These are phyloP conservation scores for Pogonophryne albipinna DNA, from an alignment of 2,797 vertebrate species.

Conservation along the genomic window DNA sequence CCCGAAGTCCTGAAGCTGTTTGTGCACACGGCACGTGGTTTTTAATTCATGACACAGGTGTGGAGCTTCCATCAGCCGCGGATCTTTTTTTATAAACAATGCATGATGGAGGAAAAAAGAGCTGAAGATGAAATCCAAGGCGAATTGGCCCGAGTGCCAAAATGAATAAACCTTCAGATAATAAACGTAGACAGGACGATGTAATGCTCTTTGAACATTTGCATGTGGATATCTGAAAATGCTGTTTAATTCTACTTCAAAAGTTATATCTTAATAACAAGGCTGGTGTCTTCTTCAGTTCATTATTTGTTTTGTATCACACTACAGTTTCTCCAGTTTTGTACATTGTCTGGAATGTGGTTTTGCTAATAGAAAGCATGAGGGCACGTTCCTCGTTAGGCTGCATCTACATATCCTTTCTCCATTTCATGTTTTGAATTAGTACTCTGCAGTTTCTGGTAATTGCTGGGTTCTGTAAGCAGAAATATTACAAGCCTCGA, in stretches of 20 bases:
- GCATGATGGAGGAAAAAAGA: neutral
- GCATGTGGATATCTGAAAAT: too few relatives aligned
- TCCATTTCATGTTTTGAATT: neutral
- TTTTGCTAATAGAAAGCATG: conserved; percentile 7
- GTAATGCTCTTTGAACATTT: neutral
- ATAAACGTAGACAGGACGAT: conserved; percentile 8
- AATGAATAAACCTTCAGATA: conserved; percentile 11
- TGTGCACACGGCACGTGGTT: neutral
- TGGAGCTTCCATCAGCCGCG: conserved; percentile 14
- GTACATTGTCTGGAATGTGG: neutral
- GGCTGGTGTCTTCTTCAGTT: neutral
- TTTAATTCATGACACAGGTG: conserved; percentile 25
- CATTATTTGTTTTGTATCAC: too few relatives aligned
- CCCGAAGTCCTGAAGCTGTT: neutral
- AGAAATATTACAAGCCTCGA: conserved; percentile 8
- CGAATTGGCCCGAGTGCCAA: neutral
- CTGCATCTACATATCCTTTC: neutral
- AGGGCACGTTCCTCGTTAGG: neutral
- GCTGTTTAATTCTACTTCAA: too few relatives aligned
- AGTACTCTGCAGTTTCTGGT: conserved; percentile 1
- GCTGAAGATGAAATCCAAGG: conserved; percentile 6
- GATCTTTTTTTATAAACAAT: conserved; percentile 25
- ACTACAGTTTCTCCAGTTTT: too few relatives aligned
- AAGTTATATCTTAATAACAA: too few relatives aligned
- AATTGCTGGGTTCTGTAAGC: conserved; percentile 16